These are phyloP conservation scores for Diabrotica balteata DNA, from an alignment of 2,888 invertebrate species.

Conservation along the genomic window DNA sequence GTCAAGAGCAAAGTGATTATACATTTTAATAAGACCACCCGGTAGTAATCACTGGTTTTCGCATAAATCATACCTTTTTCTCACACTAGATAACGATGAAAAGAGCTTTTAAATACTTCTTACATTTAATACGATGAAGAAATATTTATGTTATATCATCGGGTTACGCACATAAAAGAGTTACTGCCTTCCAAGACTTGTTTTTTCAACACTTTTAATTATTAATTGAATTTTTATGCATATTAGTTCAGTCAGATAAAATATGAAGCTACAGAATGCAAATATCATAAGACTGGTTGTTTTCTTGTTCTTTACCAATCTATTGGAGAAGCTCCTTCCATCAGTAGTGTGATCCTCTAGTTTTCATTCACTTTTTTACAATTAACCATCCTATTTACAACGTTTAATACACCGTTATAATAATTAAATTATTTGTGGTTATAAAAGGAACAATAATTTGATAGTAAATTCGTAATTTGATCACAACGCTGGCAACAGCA, in stretches of 20 bases:
- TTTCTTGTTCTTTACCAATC: too few relatives aligned
- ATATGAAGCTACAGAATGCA: too few relatives aligned
- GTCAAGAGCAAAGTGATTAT: constrained; percentile 62
- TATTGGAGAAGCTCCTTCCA: too few relatives aligned
- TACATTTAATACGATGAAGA: constrained; percentile 39
- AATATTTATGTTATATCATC: constrained; percentile 22
- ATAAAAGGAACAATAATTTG: too few relatives aligned
- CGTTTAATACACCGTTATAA: too few relatives aligned
- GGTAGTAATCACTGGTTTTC: constrained; percentile 58
- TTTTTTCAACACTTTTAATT: constrained; percentile 9
- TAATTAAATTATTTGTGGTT: too few relatives aligned
- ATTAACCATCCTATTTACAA: too few relatives aligned
- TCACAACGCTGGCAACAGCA: too few relatives aligned
- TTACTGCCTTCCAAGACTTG: constrained; percentile 3
- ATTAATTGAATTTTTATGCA: neutral
- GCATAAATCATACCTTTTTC: constrained; percentile 60
- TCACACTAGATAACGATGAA: constrained; percentile 55
- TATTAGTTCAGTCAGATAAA: neutral
- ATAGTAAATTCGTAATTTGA: too few relatives aligned
- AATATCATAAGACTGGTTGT: too few relatives aligned
- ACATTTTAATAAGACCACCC: constrained; percentile 59
- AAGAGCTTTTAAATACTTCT: constrained; percentile 49
- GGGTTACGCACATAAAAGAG: constrained; percentile 7
- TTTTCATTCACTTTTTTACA: too few relatives aligned
- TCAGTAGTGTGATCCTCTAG: too few relatives aligned